Evolutionary conservation across 2,888 invertebrate genomes (phyloP).

Genomic region (Cerastis rubricosa): DNA sequence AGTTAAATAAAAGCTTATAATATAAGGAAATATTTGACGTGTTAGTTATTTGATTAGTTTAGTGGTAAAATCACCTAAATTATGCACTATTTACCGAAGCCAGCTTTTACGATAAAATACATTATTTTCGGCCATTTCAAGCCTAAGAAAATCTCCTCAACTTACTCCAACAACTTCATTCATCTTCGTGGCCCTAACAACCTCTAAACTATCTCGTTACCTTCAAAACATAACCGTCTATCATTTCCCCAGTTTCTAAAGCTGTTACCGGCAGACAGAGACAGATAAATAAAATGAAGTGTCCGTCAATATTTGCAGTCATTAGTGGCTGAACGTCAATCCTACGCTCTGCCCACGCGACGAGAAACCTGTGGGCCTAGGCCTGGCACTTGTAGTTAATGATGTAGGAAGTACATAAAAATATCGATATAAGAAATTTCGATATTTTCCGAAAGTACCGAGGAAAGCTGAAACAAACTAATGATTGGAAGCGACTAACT

Average conservation of each 20-base stretch:
- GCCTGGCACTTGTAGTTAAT: neutral
- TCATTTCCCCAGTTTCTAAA: constrained; percentile 14
- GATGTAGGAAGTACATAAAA: neutral
- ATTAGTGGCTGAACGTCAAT: constrained; percentile 55
- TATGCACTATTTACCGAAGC: no score
- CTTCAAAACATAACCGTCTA: constrained; percentile 3
- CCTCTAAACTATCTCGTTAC: neutral
- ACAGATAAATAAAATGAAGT: constrained; percentile 60
- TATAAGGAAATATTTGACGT: no score
- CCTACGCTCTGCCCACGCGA: constrained; percentile 53
- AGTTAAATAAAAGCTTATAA: no score
- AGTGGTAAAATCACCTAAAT: no score
- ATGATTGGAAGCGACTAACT: neutral
- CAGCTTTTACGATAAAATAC: no score
- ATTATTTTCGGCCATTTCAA: neutral
- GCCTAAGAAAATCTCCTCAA: neutral
- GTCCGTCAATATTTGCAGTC: constrained; percentile 56
- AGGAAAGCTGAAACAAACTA: neutral
- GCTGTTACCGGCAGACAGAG: constrained; percentile 3
- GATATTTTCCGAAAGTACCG: neutral
- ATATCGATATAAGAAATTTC: neutral
- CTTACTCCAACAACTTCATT: neutral
- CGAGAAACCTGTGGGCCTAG: constrained; percentile 12
- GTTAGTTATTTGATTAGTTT: no score
- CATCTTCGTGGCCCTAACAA: neutral